phyloP scores from a whole-genome alignment of 92 coral and sea anemone genomes.

The Epizoanthus stellaris region DNA sequence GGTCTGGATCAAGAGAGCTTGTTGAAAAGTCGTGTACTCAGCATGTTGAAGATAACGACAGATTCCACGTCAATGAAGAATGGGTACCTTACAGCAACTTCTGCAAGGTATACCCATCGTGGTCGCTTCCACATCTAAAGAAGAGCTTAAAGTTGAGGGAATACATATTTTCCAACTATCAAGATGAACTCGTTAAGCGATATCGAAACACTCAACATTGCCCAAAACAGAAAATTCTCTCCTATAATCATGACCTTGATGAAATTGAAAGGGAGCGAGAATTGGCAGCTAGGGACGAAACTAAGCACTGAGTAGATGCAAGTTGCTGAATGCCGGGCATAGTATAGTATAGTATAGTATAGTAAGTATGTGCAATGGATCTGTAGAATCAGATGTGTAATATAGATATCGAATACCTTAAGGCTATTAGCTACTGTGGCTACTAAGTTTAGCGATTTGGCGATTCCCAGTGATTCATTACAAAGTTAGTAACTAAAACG shows the following conservation, averaged over 20 bases:
- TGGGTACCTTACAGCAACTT: background rate
- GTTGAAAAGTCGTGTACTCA: background rate
- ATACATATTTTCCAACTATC: background rate
- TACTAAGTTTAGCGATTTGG: too few species aligned
- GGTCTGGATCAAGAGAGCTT: background rate
- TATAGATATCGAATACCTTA: too few species aligned
- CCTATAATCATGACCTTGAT: constrained; percentile 3
- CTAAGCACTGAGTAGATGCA: too few species aligned
- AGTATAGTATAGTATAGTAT: too few species aligned
- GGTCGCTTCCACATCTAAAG: background rate
- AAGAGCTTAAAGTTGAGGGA: background rate
- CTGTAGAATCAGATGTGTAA: too few species aligned
- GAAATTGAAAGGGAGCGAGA: background rate
- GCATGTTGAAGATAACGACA: background rate
- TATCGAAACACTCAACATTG: background rate
- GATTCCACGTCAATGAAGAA: background rate
- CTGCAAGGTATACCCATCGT: background rate
- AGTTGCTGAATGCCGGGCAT: too few species aligned
- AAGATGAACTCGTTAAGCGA: constrained; percentile 5
- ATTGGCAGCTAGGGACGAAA: background rate
- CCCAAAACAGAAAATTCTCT: background rate
- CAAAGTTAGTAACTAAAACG: too few species aligned
- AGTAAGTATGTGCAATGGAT: too few species aligned
- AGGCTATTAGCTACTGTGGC: too few species aligned
- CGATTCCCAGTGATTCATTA: too few species aligned